A percentile compares a stretch with the other conserved stretches of the same genome.
Conservation (phyloP, 2,113 vertebrate genomes). For the Myxocyprinus asiaticus region DNA sequence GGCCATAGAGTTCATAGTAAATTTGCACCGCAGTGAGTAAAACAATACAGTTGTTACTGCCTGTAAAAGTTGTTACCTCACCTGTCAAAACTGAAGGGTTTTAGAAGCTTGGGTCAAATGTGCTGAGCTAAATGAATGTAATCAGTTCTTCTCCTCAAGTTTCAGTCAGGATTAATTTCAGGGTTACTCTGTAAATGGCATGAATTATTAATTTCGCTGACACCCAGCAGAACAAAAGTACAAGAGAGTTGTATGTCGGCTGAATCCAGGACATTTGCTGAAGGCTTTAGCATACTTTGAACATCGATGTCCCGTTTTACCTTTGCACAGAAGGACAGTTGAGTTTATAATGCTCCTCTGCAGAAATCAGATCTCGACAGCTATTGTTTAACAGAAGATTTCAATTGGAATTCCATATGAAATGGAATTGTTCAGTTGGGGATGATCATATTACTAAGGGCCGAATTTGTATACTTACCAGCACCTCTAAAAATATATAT, state of each 20-base stretch:
- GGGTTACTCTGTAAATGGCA: conserved; percentile 21
- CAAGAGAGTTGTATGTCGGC: conserved; percentile 21
- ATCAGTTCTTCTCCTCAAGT: conserved; percentile 18
- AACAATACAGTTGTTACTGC: not conserved
- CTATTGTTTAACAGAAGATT: not conserved
- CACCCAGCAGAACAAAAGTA: conserved; percentile 32
- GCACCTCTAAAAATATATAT: too few species aligned
- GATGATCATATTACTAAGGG: not conserved
- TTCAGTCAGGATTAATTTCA: conserved; percentile 22
- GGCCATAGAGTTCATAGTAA: not conserved
- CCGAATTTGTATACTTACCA: not conserved
- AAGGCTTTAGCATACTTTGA: conserved; percentile 8
- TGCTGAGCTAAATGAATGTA: conserved; percentile 29
- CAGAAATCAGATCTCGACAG: not conserved
- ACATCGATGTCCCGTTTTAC: not conserved
- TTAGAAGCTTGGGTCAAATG: not conserved
- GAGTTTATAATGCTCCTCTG: conserved; percentile 2
- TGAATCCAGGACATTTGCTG: conserved; percentile 11
- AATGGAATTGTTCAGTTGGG: not conserved
- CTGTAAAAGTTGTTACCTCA: not conserved
- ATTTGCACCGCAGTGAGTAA: not conserved
- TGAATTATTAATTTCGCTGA: conserved; percentile 38
- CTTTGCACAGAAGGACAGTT: not conserved
- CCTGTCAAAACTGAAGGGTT: conserved; percentile 12
- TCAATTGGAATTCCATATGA: not conserved